Evolutionary conservation across 2,797 vertebrate species (phyloP).

Genomic region (Pseudochaenichthys georgianus): DNA sequence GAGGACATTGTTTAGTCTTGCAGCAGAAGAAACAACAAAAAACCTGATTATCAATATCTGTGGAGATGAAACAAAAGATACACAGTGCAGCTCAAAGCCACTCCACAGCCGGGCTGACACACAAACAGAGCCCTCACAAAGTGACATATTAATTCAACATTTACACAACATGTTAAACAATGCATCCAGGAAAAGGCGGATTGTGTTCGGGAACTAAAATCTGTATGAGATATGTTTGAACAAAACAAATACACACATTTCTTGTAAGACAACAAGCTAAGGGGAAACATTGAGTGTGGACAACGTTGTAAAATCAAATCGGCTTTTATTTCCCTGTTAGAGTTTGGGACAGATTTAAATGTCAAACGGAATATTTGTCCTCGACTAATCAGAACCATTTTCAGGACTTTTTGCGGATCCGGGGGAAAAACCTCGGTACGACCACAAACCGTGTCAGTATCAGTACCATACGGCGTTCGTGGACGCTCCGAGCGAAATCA

Average conservation of each 20-base stretch:
- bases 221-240: constrained; percentile 67
- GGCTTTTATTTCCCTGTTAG: constrained; percentile 15
- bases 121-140: constrained; percentile 57
- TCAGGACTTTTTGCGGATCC: constrained; percentile 18
- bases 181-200: constrained; percentile 24
- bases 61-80: constrained; percentile 40
- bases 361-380: constrained; percentile 46
- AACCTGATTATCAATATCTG: constrained; percentile 57
- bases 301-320: constrained; percentile 16
- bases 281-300: background rate
- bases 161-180: constrained; percentile 69
- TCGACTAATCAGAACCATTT: constrained; percentile 37
- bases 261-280: constrained; percentile 18
- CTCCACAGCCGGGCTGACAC: constrained; percentile 54
- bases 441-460: constrained; percentile 26
- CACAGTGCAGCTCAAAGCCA: constrained; percentile 14
- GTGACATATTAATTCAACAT: constrained; percentile 71
- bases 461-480: constrained; percentile 13
- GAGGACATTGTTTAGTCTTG: constrained; percentile 67
- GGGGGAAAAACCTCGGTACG: background rate
- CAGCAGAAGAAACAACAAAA: constrained; percentile 18
- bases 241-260: constrained; percentile 35
- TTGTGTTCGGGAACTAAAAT: constrained; percentile 7
- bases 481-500: constrained; percentile 13
- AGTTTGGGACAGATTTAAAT: constrained; percentile 36